Evolutionary conservation across 2,797 vertebrate species (phyloP).

Genomic region (Labeo calbasu): DNA sequence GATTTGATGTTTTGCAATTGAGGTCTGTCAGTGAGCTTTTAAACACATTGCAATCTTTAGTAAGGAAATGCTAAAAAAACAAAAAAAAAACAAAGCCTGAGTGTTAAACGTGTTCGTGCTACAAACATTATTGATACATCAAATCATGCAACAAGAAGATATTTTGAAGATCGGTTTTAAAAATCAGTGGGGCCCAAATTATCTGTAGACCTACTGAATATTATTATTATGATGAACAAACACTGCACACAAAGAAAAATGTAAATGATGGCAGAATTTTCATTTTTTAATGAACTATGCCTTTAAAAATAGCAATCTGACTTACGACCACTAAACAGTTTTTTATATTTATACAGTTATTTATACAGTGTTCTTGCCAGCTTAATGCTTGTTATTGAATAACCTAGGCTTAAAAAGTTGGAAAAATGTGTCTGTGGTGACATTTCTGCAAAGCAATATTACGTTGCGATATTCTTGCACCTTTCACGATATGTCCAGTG

Average conservation of each 20-base stretch:
- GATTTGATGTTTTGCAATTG: constrained; percentile 54
- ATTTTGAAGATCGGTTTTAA: not conserved
- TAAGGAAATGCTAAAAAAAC: not conserved
- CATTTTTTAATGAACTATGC: too few relatives aligned
- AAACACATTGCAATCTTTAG: not conserved
- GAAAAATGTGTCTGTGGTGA: too few relatives aligned
- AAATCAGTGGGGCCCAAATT: not conserved
- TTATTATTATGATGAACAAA: not conserved
- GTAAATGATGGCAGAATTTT: not conserved
- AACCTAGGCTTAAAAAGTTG: too few relatives aligned
- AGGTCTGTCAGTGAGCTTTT: constrained; percentile 8
- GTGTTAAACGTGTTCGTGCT: not conserved
- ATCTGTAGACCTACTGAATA: not conserved
- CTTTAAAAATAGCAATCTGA: not conserved
- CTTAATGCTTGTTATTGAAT: too few relatives aligned
- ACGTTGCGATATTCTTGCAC: too few relatives aligned
- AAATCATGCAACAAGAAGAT: not conserved
- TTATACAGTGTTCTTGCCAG: too few relatives aligned
- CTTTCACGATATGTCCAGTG: too few relatives aligned
- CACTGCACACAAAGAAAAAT: not conserved
- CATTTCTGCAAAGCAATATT: too few relatives aligned
- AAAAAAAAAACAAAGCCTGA: too few relatives aligned
- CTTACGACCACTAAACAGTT: not conserved
- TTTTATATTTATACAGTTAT: too few relatives aligned
- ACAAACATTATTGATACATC: not conserved